Conservation (phyloP, 2,888 invertebrate genomes). For the Tipula helvola region DNA sequence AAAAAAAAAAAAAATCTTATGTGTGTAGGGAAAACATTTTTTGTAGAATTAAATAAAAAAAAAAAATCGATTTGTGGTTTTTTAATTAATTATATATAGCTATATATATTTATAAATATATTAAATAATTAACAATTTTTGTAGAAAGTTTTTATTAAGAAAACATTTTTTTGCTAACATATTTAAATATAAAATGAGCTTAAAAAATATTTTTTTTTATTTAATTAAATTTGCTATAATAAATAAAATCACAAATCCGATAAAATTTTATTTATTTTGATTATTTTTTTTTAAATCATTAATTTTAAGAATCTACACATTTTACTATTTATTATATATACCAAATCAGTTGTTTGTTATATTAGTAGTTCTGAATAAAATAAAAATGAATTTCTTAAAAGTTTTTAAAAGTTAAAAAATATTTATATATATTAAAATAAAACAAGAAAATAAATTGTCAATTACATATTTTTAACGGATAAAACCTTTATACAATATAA, state of each 20-base stretch:
- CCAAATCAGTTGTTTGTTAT: background rate
- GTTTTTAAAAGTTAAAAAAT: background rate
- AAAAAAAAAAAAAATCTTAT: background rate
- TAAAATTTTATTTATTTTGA: background rate
- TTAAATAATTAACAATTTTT: background rate
- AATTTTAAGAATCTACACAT: background rate
- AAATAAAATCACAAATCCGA: background rate
- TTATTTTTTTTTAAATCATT: background rate
- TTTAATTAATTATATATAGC: background rate
- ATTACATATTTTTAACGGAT: constrained; percentile 9
- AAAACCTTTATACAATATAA: constrained; percentile 8
- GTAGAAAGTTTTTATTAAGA: background rate
- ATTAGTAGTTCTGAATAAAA: background rate
- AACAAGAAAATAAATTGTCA: background rate
- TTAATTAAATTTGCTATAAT: background rate
- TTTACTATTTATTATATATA: constrained; percentile 4
- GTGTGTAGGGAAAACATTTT: background rate
- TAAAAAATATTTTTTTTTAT: background rate
- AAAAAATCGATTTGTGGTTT: background rate
- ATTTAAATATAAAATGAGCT: background rate
- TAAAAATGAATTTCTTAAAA: background rate
- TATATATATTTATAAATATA: background rate
- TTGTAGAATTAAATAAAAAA: background rate
- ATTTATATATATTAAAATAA: background rate
- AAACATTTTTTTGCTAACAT: background rate